Evolutionary conservation across 1,140 invertebrate genomes (phyloP).

Genomic region (Saccostrea cuccullata): DNA sequence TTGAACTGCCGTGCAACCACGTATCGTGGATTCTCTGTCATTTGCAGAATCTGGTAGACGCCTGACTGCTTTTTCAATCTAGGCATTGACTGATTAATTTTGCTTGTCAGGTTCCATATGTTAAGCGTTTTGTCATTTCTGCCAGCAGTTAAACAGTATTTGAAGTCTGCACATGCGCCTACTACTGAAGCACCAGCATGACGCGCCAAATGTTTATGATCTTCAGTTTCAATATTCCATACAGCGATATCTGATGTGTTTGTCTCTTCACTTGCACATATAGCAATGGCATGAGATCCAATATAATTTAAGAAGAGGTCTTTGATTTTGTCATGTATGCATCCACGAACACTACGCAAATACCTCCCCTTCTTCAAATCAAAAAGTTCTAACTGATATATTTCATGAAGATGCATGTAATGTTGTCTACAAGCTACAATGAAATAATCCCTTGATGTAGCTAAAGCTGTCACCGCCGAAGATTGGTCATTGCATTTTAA

Average conservation of each 20-base stretch:
- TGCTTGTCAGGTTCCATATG: conserved; percentile 75
- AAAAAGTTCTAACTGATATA: conserved; percentile 75
- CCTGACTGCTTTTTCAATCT: conserved; percentile 71
- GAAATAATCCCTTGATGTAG: conserved; percentile 73
- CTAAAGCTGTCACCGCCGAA: conserved; percentile 70
- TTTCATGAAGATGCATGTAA: conserved; percentile 72
- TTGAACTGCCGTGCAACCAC: conserved; percentile 73
- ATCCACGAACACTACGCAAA: conserved; percentile 73
- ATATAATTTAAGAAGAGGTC: conserved; percentile 70
- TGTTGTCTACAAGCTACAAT: conserved; percentile 72
- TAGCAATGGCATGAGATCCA: conserved; percentile 73
- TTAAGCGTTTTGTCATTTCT: conserved; percentile 69
- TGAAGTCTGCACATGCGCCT: conserved; percentile 70
- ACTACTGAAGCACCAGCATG: conserved; percentile 71
- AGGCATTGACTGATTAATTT: conserved; percentile 70
- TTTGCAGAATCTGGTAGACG: conserved; percentile 70
- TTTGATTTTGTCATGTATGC: conserved; percentile 69
- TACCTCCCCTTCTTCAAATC: conserved; percentile 70
- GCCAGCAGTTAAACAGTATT: conserved; percentile 72
- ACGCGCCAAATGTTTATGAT: conserved; percentile 77
- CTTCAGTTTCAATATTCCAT: conserved; percentile 78
- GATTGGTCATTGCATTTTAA: conserved; percentile 71
- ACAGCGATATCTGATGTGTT: conserved; percentile 74
- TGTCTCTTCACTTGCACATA: conserved; percentile 67
- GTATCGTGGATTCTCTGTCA: conserved; percentile 73